Evolutionary conservation across 2,888 invertebrate species (phyloP), one percentile per base, ranked within the genome.

Genomic region (Cephus sareptanus): DNA sequence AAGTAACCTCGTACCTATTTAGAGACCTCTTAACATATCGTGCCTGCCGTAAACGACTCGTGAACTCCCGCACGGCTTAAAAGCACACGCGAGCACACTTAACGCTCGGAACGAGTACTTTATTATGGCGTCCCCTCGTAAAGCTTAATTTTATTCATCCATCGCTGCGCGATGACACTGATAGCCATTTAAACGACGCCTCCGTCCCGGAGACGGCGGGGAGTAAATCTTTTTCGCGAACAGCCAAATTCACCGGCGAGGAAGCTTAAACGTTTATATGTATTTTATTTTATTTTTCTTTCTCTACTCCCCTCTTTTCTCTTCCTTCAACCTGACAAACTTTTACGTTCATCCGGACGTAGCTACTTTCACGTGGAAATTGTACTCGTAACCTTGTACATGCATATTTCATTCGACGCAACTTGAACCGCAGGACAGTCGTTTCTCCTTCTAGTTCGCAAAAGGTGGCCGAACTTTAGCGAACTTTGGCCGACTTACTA

Each of bases 361-460:
- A 76, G 85, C 84, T 85, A 86, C 87, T 89, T 89, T 87, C 86
- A 56, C 84, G 84, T 76, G 85, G 85, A 89, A 89, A 89, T 88
- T 89, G 85, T 84, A 84, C 85, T 82, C 79, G 82, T 87, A 86
- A 88, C 86, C 89, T 86, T 87, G 87, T 87, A 86, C 88, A 87
- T 86, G 86, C 87, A 89, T 89, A 88, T 88, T 89, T 89, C 88
- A 89, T 89, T 86, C 82, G 81, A 81, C 83, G 84, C 82, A 83
- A 81, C 84, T 84, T 84, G 83, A 87, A 85, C 85, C 85, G 83
- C 84, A 80, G 85, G 85, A 84, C 83, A 83, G 75, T 80, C 79
- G 75, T 80, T 84, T 84, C 87, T 84, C 82, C 78, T 74, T 82
- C 75, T 76, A 75, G 76, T 82, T 34, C 23, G 71, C 33, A 1